Evolutionary conservation across 2,113 vertebrate genomes (phyloP).

Genomic region (Eonycteris spelaea): DNA sequence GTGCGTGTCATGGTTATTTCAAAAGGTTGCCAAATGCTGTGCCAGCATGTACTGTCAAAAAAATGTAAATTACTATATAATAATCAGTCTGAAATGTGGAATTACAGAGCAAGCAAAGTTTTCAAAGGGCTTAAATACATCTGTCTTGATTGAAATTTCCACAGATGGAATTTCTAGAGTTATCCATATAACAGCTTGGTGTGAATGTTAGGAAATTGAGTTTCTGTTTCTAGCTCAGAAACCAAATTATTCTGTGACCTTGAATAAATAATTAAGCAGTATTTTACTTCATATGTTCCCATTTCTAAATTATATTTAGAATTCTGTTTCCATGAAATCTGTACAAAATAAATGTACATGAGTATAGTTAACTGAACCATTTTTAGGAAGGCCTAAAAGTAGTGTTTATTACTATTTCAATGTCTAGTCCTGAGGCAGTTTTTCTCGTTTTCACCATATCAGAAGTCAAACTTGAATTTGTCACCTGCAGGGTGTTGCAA

Average conservation of each 20-base stretch:
- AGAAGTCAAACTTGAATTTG: not conserved
- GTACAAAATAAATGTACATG: not conserved
- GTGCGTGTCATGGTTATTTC: not conserved
- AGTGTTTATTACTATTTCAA: not conserved
- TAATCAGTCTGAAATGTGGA: conserved; percentile 2
- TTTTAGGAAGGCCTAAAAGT: not conserved
- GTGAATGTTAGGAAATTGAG: not conserved
- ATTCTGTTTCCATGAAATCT: not conserved
- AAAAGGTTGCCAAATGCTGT: not conserved
- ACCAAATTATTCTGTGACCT: conserved; percentile 36
- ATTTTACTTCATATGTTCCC: conserved; percentile 18
- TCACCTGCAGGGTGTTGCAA: not conserved
- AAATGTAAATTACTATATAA: not conserved
- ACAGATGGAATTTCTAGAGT: conserved; percentile 50
- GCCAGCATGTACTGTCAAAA: not conserved
- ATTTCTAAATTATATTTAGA: conserved; percentile 35
- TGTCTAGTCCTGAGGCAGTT: not conserved
- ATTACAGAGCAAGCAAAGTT: conserved; percentile 36
- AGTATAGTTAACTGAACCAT: not conserved
- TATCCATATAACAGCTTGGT: not conserved
- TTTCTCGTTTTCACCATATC: not conserved
- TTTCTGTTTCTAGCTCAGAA: conserved; percentile 45
- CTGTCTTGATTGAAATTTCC: conserved; percentile 56
- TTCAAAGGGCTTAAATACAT: conserved; percentile 37
- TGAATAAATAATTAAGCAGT: not conserved